A percentile compares a stretch with the other conserved stretches of the same genome.
phyloP scores from a whole-genome alignment of 2,888 invertebrate species.

The Eupithecia dodoneata region DNA sequence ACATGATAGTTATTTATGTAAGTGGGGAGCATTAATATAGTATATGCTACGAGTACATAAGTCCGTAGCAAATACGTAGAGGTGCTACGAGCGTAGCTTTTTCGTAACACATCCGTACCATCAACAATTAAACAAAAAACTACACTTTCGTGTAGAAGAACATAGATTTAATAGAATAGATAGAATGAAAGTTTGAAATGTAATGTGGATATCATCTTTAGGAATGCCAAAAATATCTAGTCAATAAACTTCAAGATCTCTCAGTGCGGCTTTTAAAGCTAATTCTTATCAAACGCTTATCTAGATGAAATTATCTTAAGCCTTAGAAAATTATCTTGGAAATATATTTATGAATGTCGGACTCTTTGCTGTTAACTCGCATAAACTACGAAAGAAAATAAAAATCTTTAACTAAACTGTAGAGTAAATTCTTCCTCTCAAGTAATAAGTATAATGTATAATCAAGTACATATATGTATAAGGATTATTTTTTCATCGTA shows the following conservation, averaged over 20 bases:
- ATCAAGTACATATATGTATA: background rate
- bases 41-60: background rate
- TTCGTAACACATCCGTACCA: background rate
- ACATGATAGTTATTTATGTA: too few relatives aligned
- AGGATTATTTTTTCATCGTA: background rate
- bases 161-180: background rate
- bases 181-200: background rate
- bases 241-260: constrained; percentile 37
- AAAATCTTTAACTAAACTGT: background rate
- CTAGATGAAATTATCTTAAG: constrained; percentile 17
- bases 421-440: background rate
- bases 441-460: background rate
- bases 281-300: constrained; percentile 35
- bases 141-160: background rate
- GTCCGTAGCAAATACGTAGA: constrained; percentile 12
- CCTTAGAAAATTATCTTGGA: constrained; percentile 23
- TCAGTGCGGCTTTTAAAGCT: constrained; percentile 35
- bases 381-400: background rate
- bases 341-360: constrained; percentile 13
- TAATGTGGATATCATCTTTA: constrained; percentile 31
- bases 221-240: constrained; percentile 31
- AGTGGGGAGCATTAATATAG: too few relatives aligned
- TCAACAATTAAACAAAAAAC: background rate
- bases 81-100: constrained; percentile 8
- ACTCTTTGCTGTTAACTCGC: background rate